Percentiles rank a stretch among this genome's conserved stretches.
phyloP scores from a whole-genome alignment of 2,113 vertebrate species.

The Rhadina sibilatrix region DNA sequence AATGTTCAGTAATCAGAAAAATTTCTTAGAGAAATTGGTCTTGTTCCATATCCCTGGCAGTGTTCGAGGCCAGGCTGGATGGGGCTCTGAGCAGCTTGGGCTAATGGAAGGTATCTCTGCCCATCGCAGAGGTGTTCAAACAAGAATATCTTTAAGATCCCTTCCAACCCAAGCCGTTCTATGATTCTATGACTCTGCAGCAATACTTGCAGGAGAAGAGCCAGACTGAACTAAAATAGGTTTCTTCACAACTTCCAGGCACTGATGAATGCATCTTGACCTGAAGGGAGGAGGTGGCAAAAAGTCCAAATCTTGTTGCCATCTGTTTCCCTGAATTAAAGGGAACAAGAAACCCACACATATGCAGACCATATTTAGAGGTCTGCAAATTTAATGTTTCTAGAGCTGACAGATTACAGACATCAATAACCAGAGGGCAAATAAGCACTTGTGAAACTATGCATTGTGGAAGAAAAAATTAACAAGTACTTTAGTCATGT shows the following conservation, averaged over 20 bases:
- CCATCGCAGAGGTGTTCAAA: background rate
- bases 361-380: background rate
- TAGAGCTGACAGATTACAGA: background rate
- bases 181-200: background rate
- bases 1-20: background rate
- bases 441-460: background rate
- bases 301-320: constrained; percentile 10
- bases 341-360: background rate
- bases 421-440: background rate
- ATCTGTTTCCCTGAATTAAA: constrained; percentile 35
- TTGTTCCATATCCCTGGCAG: background rate
- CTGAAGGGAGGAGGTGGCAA: background rate
- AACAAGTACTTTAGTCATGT: background rate
- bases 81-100: background rate
- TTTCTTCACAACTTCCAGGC: constrained; percentile 43
- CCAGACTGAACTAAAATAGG: background rate
- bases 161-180: background rate
- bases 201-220: background rate
- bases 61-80: background rate
- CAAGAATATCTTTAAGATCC: background rate
- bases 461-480: background rate
- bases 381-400: background rate
- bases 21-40: background rate
- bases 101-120: background rate
- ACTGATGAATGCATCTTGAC: background rate